Evolutionary conservation across 2,113 vertebrate species (phyloP).

Genomic region (Thunnus thynnus): DNA sequence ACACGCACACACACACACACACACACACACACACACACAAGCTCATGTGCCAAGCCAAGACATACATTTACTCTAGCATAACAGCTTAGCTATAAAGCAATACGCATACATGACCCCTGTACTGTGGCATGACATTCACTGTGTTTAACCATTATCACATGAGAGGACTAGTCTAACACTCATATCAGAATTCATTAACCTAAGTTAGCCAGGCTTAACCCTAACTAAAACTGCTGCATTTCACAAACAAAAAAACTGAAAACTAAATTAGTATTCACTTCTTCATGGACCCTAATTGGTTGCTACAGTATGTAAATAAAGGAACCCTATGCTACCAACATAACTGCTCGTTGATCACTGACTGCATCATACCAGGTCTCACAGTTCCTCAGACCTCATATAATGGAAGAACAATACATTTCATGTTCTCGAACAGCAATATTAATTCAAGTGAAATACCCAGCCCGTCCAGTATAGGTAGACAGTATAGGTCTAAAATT

Average conservation of each 20-base stretch:
- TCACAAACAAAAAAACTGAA: not conserved
- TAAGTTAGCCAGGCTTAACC: not conserved
- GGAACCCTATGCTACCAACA: not conserved
- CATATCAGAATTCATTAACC: not conserved
- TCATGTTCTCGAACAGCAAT: constrained; percentile 4
- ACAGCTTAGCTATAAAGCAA: not conserved
- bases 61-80: not conserved
- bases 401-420: not conserved
- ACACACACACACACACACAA: not conserved
- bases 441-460: not conserved
- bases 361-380: not conserved
- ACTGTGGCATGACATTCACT: not conserved
- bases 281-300: not conserved
- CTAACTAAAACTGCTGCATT: not conserved
- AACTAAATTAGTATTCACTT: constrained; percentile 5
- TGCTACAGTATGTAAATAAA: constrained; percentile 11
- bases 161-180: not conserved
- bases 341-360: not conserved
- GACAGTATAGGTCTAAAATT: too few relatives aligned
- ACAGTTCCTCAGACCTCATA: not conserved
- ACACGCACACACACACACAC: too few relatives aligned
- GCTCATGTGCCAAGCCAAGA: not conserved
- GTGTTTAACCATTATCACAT: not conserved
- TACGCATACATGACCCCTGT: not conserved
- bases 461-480: not conserved